phyloP scores from a whole-genome alignment of 2,888 invertebrate species.

The Chesias legatella region DNA sequence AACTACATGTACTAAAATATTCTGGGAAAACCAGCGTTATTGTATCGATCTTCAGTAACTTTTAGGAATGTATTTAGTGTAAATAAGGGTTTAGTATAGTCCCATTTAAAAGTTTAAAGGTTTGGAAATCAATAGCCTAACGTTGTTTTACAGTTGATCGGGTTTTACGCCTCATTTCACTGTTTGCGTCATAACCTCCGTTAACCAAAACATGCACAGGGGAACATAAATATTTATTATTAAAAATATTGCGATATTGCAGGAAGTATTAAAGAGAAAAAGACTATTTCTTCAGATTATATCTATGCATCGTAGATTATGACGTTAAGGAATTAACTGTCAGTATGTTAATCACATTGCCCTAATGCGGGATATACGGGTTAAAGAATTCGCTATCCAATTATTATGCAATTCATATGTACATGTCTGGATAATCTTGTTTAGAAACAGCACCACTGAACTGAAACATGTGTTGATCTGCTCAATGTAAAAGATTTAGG shows the following conservation, averaged over 20 bases:
- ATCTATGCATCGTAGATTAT: too few relatives aligned
- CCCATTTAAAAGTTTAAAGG: constrained; percentile 15
- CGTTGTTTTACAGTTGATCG: constrained; percentile 38
- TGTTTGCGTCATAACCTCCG: constrained; percentile 28
- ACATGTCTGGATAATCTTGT: constrained; percentile 3
- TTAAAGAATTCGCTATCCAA: too few relatives aligned
- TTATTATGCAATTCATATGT: too few relatives aligned
- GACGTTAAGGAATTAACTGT: too few relatives aligned
- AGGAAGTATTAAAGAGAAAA: too few relatives aligned
- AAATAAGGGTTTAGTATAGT: too few relatives aligned
- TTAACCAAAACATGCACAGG: background rate
- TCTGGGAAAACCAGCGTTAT: constrained; percentile 15
- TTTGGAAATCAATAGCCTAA: constrained; percentile 39
- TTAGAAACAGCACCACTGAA: constrained; percentile 1
- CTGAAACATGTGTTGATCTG: constrained; percentile 15
- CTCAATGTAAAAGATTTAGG: constrained; percentile 11
- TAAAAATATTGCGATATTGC: too few relatives aligned
- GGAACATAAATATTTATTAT: too few relatives aligned
- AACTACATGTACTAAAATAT: constrained; percentile 1
- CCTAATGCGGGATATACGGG: too few relatives aligned
- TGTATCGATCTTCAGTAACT: constrained; percentile 8
- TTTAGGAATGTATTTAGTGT: background rate
- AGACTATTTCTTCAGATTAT: too few relatives aligned
- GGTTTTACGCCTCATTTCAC: constrained; percentile 41
- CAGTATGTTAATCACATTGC: too few relatives aligned